phyloP scores from a whole-genome alignment of 2,113 vertebrate species.

The Colistium nudipinnis region DNA sequence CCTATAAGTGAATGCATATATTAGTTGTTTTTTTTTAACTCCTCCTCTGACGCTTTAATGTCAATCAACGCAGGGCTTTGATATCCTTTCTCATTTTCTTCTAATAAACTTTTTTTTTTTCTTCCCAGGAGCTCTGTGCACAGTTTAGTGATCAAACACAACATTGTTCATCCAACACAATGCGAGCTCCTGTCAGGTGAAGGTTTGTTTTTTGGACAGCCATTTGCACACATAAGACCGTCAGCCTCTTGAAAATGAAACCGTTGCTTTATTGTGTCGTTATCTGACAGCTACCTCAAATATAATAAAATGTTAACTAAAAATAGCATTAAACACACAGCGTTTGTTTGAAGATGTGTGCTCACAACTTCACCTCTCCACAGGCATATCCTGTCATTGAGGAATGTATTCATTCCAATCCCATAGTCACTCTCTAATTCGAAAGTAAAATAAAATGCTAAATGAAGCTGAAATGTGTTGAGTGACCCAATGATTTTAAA shows the following conservation, averaged over 20 bases:
- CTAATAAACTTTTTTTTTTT: constrained; percentile 3
- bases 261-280: neutral
- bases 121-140: constrained; percentile 1
- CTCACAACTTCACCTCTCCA: no score
- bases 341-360: no score
- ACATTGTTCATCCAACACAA: constrained; percentile 23
- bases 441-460: no score
- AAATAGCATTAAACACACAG: no score
- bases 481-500: no score
- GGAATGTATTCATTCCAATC: no score
- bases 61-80: constrained; percentile 3
- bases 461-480: no score
- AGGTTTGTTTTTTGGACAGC: constrained; percentile 28
- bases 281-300: neutral
- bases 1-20: no score
- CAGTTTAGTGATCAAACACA: constrained; percentile 26
- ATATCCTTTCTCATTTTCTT: neutral
- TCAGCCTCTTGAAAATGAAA: constrained; percentile 12
- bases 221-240: constrained; percentile 21
- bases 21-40: no score
- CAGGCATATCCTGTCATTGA: no score
- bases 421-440: no score
- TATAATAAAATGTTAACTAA: no score
- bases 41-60: neutral
- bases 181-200: constrained; percentile 18